These are phyloP conservation scores for Oryzias woworae DNA, from an alignment of 2,113 vertebrate genomes.

Conservation along the genomic window DNA sequence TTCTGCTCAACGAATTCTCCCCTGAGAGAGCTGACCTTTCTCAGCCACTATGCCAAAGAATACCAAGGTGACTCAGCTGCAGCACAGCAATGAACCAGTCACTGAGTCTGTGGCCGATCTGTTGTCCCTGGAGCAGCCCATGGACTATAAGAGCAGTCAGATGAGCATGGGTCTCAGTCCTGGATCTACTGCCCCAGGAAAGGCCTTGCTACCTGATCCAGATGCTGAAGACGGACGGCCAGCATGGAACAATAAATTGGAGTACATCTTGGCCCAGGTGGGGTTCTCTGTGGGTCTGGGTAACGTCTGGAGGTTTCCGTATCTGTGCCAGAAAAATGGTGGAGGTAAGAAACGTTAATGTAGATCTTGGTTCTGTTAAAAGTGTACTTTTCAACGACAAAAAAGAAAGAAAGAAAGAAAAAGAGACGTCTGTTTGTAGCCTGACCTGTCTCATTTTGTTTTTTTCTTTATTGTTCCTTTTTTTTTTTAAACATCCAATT, in stretches of 20 bases:
- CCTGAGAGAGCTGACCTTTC: slow-evolving; percentile 18
- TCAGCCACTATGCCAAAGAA: slow-evolving; percentile 88
- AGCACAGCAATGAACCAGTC: slow-evolving; percentile 94
- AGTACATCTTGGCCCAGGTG: slow-evolving; percentile 97
- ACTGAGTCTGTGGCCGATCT: slow-evolving; percentile 97
- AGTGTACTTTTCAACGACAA: not conserved
- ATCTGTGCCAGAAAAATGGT: slow-evolving; percentile 98
- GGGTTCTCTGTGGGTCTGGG: slow-evolving; percentile 97
- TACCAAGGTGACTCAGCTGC: slow-evolving; percentile 95
- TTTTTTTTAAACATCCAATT: too few relatives aligned
- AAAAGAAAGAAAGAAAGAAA: too few relatives aligned
- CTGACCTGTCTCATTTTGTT: not conserved
- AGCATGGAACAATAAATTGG: slow-evolving; percentile 96
- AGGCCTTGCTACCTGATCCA: slow-evolving; percentile 83
- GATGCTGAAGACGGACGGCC: slow-evolving; percentile 87
- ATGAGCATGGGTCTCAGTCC: slow-evolving; percentile 86
- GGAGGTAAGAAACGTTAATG: slow-evolving; percentile 82
- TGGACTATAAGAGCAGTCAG: slow-evolving; percentile 94
- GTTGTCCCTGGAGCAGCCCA: slow-evolving; percentile 92
- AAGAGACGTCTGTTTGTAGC: not conserved
- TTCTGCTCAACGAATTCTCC: slow-evolving; percentile 9
- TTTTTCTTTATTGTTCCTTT: not conserved
- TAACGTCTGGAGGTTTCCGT: slow-evolving; percentile 98
- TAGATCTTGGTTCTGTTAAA: not conserved
- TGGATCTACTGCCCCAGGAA: slow-evolving; percentile 73